A percentile compares a stretch with the other conserved stretches of the same genome.
Conservation (phyloP, 2,888 invertebrate genomes). For the Perizoma flavofasciatum region DNA sequence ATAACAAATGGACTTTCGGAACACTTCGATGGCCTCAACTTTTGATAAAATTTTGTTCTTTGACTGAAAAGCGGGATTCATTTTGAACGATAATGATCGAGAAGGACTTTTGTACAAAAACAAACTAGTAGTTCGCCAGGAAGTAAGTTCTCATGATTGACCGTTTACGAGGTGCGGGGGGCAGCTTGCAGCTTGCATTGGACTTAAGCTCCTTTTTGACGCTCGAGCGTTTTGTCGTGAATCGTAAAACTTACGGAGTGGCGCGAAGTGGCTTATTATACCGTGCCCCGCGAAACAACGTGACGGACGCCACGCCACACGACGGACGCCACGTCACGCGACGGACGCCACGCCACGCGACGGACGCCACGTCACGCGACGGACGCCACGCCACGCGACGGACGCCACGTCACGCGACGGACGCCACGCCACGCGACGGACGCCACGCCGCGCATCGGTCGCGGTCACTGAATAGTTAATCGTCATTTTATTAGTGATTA, state of each 20-base stretch:
- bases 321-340: neutral
- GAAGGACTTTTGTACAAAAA: no score
- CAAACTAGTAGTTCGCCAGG: no score
- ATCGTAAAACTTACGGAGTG: constrained; percentile 8
- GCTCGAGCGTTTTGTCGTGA: constrained; percentile 21
- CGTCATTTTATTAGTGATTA: constrained; percentile 21
- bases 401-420: constrained; percentile 1
- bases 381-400: neutral
- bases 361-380: neutral
- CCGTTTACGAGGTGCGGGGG: no score
- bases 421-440: neutral
- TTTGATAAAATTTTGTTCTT: neutral
- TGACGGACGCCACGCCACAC: constrained; percentile 4
- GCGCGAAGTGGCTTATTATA: neutral
- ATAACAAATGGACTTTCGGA: constrained; percentile 13
- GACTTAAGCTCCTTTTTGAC: constrained; percentile 13
- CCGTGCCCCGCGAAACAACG: neutral
- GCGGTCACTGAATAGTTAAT: constrained; percentile 14
- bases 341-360: neutral
- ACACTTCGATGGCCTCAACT: neutral
- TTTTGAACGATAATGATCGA: no score
- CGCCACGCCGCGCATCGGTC: neutral
- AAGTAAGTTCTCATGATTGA: no score
- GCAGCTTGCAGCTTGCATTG: neutral
- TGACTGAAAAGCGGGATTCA: no score